Evolutionary conservation across 2,113 vertebrate genomes (phyloP).

Genomic region (Eira barbara): DNA sequence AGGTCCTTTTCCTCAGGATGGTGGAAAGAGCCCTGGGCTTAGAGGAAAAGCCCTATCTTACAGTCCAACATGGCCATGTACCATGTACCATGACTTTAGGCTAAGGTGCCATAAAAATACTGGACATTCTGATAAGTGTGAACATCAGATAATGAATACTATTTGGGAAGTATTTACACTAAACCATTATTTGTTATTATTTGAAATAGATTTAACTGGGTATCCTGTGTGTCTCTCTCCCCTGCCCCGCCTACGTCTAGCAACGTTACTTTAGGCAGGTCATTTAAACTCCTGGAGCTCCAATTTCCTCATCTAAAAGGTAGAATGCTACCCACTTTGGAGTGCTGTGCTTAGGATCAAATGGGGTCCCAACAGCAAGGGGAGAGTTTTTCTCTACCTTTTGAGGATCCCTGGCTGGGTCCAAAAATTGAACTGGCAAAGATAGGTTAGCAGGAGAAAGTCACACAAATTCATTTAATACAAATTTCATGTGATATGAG

Average conservation of each 20-base stretch:
- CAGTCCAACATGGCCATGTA: neutral
- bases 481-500: neutral
- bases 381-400: neutral
- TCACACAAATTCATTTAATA: neutral
- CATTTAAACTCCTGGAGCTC: neutral
- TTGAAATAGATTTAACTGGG: neutral
- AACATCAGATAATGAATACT: neutral
- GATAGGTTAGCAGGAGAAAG: neutral
- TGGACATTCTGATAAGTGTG: neutral
- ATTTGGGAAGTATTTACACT: neutral
- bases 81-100: neutral
- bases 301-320: neutral
- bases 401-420: neutral
- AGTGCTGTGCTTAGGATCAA: neutral
- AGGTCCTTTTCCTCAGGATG: neutral
- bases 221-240: too few species aligned
- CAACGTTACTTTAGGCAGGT: neutral
- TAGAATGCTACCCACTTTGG: neutral
- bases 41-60: neutral
- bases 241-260: neutral
- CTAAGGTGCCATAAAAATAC: neutral
- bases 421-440: neutral
- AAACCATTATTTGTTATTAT: neutral
- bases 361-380: neutral
- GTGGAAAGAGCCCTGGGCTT: neutral